Evolutionary conservation across 2,888 invertebrate genomes (phyloP).

Genomic region (Agriotes lineatus): DNA sequence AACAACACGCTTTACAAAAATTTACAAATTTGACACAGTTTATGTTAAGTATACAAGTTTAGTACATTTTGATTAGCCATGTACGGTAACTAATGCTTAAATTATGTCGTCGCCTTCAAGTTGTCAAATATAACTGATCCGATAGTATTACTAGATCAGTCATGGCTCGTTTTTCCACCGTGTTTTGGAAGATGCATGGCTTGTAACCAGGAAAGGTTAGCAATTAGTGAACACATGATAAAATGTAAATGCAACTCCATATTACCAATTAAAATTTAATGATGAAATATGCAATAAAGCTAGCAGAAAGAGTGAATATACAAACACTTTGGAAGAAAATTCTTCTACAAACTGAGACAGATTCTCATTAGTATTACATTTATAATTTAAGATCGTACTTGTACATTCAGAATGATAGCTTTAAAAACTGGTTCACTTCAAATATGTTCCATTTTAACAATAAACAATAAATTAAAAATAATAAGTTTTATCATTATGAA

Average conservation of each 20-base stretch:
- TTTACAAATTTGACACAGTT: conserved; percentile 41
- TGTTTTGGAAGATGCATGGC: no score
- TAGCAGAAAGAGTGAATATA: conserved; percentile 19
- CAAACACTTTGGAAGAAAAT: conserved; percentile 51
- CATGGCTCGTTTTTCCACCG: neutral
- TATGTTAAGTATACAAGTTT: conserved; percentile 9
- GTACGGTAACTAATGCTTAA: neutral
- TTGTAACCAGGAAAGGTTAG: neutral
- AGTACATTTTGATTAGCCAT: conserved; percentile 13
- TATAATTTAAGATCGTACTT: conserved; percentile 23
- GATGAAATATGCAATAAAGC: conserved; percentile 22
- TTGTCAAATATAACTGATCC: no score
- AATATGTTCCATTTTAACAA: no score
- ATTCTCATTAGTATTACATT: conserved; percentile 35
- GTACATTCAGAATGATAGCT: conserved; percentile 24
- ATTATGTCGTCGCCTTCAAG: neutral
- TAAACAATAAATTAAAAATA: neutral
- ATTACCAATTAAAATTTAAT: conserved; percentile 13
- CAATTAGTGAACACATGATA: conserved; percentile 26
- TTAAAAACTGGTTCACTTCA: no score
- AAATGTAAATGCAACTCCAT: conserved; percentile 23
- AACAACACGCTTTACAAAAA: conserved; percentile 33
- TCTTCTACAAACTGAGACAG: conserved; percentile 50
- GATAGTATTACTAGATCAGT: neutral
- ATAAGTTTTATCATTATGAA: conserved; percentile 26